phyloP scores from a whole-genome alignment of 2,113 vertebrate genomes.

The Boulengeromyrus knoepffleri region DNA sequence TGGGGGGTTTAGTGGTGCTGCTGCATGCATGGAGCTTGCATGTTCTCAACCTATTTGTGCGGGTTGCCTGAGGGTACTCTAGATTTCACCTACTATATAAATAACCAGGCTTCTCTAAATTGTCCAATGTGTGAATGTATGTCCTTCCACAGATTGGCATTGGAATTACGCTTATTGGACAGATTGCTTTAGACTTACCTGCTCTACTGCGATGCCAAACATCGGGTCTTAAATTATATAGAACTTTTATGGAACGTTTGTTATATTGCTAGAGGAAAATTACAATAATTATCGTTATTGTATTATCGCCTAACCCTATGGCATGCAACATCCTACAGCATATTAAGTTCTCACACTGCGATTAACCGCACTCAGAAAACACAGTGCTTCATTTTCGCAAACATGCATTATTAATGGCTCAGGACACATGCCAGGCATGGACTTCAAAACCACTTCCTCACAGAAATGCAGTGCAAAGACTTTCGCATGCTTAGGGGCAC shows the following conservation, averaged over 20 bases:
- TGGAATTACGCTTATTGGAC: neutral
- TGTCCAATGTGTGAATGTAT: neutral
- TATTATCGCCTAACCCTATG: neutral
- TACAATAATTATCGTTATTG: neutral
- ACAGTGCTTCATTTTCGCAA: neutral
- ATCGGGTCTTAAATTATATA: neutral
- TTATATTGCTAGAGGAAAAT: neutral
- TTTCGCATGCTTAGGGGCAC: neutral
- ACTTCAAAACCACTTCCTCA: neutral
- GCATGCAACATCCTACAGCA: neutral
- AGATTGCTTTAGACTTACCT: neutral
- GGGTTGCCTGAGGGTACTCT: neutral
- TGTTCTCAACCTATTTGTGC: neutral
- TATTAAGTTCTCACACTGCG: neutral
- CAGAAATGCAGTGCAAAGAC: neutral
- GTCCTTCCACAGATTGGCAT: neutral
- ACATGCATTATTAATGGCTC: neutral
- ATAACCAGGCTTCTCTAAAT: neutral
- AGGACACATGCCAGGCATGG: neutral
- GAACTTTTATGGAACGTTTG: neutral
- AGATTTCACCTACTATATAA: neutral
- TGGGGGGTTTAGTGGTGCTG: neutral
- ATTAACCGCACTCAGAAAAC: neutral
- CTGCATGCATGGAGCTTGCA: neutral
- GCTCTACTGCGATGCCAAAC: neutral